A percentile compares a stretch with the other conserved stretches of the same genome.
These are phyloP conservation scores for Itoplectis maculator DNA, from an alignment of 2,888 invertebrate species.

Conservation along the genomic window DNA sequence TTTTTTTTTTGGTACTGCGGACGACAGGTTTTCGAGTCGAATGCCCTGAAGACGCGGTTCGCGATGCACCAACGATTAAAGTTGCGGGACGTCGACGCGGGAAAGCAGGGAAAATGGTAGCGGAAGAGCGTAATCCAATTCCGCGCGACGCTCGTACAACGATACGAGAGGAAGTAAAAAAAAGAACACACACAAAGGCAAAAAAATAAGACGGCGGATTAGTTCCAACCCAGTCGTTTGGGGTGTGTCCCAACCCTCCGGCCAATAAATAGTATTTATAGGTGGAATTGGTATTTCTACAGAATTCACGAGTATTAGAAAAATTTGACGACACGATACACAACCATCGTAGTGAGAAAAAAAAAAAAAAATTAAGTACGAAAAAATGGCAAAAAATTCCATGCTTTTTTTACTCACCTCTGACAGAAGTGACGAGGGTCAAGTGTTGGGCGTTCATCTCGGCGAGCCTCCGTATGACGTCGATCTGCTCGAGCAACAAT, in stretches of 20 bases:
- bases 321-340: not conserved
- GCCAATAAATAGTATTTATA: no score
- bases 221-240: not conserved
- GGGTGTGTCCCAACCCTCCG: not conserved
- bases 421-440: slow-evolving; percentile 88
- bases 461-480: slow-evolving; percentile 91
- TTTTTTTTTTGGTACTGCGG: slow-evolving; percentile 88
- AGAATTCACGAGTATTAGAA: not conserved
- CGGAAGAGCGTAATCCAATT: slow-evolving; percentile 2
- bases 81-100: not conserved
- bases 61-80: slow-evolving; percentile 24
- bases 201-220: not conserved
- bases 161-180: not conserved
- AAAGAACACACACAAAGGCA: no score
- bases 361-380: no score
- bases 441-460: slow-evolving; percentile 92
- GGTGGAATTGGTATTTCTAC: no score
- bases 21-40: slow-evolving; percentile 32
- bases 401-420: slow-evolving; percentile 80
- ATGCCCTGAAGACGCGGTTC: not conserved
- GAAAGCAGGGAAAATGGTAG: not conserved
- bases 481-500: slow-evolving; percentile 94
- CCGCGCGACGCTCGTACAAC: not conserved
- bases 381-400: no score
- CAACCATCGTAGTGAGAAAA: no score